phyloP scores from a whole-genome alignment of 2,797 vertebrate species.

The Knipowitschia caucasica region DNA sequence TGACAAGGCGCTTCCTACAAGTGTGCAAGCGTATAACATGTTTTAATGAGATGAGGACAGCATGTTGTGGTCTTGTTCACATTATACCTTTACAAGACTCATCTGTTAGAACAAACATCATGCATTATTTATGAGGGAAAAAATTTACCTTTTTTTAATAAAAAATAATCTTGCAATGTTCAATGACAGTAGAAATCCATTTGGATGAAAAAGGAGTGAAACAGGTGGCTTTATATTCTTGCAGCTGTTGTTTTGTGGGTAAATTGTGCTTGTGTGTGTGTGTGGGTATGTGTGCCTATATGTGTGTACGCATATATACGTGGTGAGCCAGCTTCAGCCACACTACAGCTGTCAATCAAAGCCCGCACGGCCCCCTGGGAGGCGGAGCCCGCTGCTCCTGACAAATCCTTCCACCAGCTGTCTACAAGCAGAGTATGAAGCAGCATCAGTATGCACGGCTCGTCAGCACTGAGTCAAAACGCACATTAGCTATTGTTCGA shows the following conservation, averaged over 20 bases:
- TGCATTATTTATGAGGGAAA: no score
- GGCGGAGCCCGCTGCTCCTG: slow-evolving; percentile 29
- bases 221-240: slow-evolving; percentile 10
- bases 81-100: no score
- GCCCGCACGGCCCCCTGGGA: slow-evolving; percentile 13
- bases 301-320: no score
- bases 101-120: not conserved
- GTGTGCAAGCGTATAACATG: no score
- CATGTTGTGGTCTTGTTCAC: no score
- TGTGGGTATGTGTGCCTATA: not conserved
- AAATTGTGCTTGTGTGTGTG: not conserved
- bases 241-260: slow-evolving; percentile 36
- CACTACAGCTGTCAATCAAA: slow-evolving; percentile 48
- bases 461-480: slow-evolving; percentile 8
- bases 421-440: slow-evolving; percentile 13
- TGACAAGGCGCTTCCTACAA: no score
- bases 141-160: not conserved
- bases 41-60: no score
- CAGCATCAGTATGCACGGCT: slow-evolving; percentile 15
- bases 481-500: not conserved
- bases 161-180: not conserved
- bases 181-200: not conserved
- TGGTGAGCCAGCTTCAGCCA: slow-evolving; percentile 25
- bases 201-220: slow-evolving; percentile 11
- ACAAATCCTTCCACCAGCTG: slow-evolving; percentile 40